These are phyloP conservation scores for Rhizoglyphus robini DNA, from an alignment of 1,140 invertebrate species.

Conservation along the genomic window DNA sequence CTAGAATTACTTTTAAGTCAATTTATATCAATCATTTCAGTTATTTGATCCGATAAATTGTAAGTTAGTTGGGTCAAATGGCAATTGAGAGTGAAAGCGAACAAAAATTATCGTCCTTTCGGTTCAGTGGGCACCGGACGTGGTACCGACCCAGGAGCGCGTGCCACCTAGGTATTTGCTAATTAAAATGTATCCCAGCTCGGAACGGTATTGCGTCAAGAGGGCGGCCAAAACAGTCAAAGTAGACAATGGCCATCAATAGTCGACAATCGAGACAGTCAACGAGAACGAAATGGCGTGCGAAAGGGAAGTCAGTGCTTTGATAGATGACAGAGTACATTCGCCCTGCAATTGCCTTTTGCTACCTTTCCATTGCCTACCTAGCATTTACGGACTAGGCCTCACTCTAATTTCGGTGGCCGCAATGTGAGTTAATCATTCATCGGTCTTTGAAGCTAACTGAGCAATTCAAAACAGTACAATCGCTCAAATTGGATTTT, in stretches of 20 bases:
- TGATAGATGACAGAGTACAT: neutral
- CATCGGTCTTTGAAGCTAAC: too few relatives aligned
- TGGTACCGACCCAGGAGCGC: neutral
- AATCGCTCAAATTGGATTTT: neutral
- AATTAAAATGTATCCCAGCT: conserved; percentile 9
- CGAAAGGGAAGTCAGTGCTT: neutral
- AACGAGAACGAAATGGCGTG: neutral
- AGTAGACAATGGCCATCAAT: neutral
- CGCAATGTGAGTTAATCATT: too few relatives aligned
- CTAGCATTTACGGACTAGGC: too few relatives aligned
- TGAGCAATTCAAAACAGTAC: too few relatives aligned
- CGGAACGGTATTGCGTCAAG: neutral
- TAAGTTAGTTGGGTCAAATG: neutral
- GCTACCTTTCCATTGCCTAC: too few relatives aligned
- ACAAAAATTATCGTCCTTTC: too few relatives aligned
- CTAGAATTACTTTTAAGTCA: neutral
- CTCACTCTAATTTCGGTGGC: neutral
- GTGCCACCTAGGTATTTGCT: conserved; percentile 6
- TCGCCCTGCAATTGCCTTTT: neutral
- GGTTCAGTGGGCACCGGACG: neutral
- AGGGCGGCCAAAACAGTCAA: neutral
- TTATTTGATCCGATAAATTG: neutral
- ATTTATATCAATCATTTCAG: neutral
- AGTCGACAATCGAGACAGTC: neutral
- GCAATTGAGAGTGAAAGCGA: neutral